Evolutionary conservation across 2,113 vertebrate species (phyloP), one percentile per base, ranked within the genome.

Genomic region (Mastomys natalensis): DNA sequence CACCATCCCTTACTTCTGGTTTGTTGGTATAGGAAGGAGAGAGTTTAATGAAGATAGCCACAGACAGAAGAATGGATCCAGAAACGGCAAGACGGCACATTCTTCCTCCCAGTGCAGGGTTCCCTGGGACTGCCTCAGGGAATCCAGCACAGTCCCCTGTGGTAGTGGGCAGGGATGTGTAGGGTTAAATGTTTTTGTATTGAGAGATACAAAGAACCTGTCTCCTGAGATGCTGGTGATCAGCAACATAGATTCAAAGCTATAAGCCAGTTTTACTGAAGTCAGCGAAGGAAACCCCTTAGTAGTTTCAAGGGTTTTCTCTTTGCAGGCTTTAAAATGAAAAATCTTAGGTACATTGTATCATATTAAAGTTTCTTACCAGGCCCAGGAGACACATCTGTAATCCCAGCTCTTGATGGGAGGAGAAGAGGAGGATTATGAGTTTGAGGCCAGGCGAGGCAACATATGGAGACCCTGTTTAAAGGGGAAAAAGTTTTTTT

Each of bases 91-190:
- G 64, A 92, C 96, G 55, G 29, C 82, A 64, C 81, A 76, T 93
- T 89, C 95, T 91, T 66, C 31, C 97, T n/a, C 93, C 87, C 74
- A 73, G 87, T 87, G 58, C 8, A 21, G 53, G 1, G 4, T 86
- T 88, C 87, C 60, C 4, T 43, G 31, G 87, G 81, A 58, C 45
- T 19, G 70, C 95, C 17, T 10, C 7, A 11, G 53, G 0, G 19
- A 15, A 34, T 29, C 16, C 40, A 2, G 31, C 58, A 82, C 26
- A 3, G 3, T 48, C 34, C 94, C 91, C 55, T 84, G 12, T 81
- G 85, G 87, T 45, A 43, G 89, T 64, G 66, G 19, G 90, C 64
- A 91, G 88, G 26, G 45, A 29, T 1, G 3, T 7, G 37, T 24
- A 76, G 90, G 29, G 73, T 86, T 90, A 66, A 34, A 26, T 84